Base-by-base conservation (phyloP, 2,888 invertebrate species). In the Athrips mouffetella region DNA sequence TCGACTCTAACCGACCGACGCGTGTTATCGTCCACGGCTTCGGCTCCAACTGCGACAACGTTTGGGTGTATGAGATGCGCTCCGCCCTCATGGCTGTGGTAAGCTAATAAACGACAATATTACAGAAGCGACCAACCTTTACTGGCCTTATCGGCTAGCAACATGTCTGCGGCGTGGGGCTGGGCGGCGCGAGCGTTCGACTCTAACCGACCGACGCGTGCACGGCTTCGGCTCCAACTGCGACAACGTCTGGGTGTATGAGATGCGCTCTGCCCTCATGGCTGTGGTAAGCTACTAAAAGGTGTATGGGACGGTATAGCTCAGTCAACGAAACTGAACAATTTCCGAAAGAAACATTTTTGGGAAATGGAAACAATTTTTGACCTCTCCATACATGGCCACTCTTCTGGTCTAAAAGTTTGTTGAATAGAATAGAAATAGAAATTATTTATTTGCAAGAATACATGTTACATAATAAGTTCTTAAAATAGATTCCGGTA, bases 151-250 rank as follows among this genome's bases (percentile, higher is more conserved):
- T 92, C 93, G 1, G 95, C 94, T 50, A 89, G 91, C 58, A 93
- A 95, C 72, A 90, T 93, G 88, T 91, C 93, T 0, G 90, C 91
- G 1, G 92, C 94, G 3, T 92, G 93, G 85, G 85, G 76, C 57
- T 91, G 90, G 90, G 91, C 91, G 1, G 82, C 90, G 49, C 89
- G 91, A 15, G 90, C 91, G 20, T 94, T 94, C 74, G 92, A 94
- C 70, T 80, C 90, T 3, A 89, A 89, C 44, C 82, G 90, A 2
- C 92, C 93, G 0, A 94, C 94, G 10, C 63, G 95, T 97, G 0
- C 98, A 98, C 70, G 98, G 98, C 2, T 98, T 98, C 73, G 96
- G 97, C 0, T 96, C 96, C 50, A 95, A 94, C 66, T 97, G 97
- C 73, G 93, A 94, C 47, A 94, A 96, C 68, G 94, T 96, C 16